phyloP scores from a whole-genome alignment of 1,140 invertebrate species.

The Drosophila nigromelanica region DNA sequence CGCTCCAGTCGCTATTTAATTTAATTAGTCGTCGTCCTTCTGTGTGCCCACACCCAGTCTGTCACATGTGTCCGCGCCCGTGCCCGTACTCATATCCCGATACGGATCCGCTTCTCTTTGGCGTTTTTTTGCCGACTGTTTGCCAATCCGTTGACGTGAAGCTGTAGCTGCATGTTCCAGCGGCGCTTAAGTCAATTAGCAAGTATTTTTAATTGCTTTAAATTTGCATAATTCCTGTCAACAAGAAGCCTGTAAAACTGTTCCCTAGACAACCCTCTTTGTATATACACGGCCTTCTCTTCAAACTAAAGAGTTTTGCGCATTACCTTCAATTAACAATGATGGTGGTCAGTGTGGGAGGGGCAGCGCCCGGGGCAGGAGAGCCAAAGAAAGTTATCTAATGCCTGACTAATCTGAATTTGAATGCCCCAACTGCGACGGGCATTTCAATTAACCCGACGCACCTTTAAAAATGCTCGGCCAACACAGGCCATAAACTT shows the following conservation, averaged over 20 bases:
- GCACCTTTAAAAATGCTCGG: constrained; percentile 58
- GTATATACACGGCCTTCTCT: background rate
- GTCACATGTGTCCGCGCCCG: constrained; percentile 24
- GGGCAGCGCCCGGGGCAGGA: constrained; percentile 3
- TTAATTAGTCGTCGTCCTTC: constrained; percentile 69
- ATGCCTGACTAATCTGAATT: constrained; percentile 57
- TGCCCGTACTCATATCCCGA: constrained; percentile 24
- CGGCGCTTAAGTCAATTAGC: constrained; percentile 74
- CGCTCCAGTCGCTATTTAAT: constrained; percentile 74
- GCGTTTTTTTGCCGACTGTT: constrained; percentile 49
- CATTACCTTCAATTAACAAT: constrained; percentile 74
- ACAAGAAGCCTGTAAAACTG: constrained; percentile 42
- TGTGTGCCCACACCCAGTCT: constrained; percentile 22
- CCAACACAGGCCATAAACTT: constrained; percentile 37
- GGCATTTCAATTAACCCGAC: constrained; percentile 80
- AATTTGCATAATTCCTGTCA: constrained; percentile 81
- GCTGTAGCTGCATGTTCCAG: constrained; percentile 38
- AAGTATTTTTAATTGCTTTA: constrained; percentile 80
- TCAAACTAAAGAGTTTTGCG: constrained; percentile 48
- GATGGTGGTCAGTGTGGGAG: constrained; percentile 21
- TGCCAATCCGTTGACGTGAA: constrained; percentile 57
- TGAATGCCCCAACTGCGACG: constrained; percentile 38
- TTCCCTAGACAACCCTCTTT: no score
- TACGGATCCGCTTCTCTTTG: constrained; percentile 43
- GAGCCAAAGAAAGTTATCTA: constrained; percentile 34